A percentile compares a stretch with the other conserved stretches of the same genome.
phyloP scores from a whole-genome alignment of 2,113 vertebrate species.

The Etheostoma spectabile region DNA sequence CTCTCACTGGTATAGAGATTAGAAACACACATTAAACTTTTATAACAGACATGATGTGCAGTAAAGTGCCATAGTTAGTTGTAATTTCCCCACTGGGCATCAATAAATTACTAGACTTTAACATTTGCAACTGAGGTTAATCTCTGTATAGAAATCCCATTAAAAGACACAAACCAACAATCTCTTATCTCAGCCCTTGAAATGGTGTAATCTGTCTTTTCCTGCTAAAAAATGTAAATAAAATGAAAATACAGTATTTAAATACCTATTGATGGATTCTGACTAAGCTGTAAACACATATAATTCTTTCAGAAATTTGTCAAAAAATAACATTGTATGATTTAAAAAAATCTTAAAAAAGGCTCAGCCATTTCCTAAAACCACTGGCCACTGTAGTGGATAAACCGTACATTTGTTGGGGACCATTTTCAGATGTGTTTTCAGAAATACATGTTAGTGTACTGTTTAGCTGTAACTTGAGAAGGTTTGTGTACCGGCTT shows the following conservation, averaged over 20 bases:
- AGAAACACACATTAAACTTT: slow-evolving; percentile 10
- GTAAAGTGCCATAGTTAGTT: background rate
- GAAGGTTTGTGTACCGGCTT: too few relatives aligned
- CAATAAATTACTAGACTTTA: background rate
- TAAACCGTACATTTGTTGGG: too few relatives aligned
- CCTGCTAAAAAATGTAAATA: background rate
- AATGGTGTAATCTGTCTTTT: background rate
- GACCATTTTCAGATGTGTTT: too few relatives aligned
- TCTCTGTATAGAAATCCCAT: too few relatives aligned
- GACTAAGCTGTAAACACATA: background rate
- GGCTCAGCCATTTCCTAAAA: too few relatives aligned
- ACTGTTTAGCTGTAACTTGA: too few relatives aligned
- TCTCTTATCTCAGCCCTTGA: background rate
- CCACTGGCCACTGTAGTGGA: too few relatives aligned
- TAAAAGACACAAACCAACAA: too few relatives aligned
- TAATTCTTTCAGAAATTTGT: background rate
- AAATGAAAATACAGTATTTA: background rate
- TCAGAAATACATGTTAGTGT: too few relatives aligned
- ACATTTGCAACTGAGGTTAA: background rate
- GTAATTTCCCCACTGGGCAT: too few relatives aligned
- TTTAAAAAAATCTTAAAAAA: background rate
- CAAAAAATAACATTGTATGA: background rate
- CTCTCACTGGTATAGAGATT: slow-evolving; percentile 68
- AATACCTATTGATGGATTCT: background rate
- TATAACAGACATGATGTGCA: background rate